Evolutionary conservation across 2,888 invertebrate genomes (phyloP), one percentile per base, ranked within the genome.

Genomic region (Pheosia gnoma): DNA sequence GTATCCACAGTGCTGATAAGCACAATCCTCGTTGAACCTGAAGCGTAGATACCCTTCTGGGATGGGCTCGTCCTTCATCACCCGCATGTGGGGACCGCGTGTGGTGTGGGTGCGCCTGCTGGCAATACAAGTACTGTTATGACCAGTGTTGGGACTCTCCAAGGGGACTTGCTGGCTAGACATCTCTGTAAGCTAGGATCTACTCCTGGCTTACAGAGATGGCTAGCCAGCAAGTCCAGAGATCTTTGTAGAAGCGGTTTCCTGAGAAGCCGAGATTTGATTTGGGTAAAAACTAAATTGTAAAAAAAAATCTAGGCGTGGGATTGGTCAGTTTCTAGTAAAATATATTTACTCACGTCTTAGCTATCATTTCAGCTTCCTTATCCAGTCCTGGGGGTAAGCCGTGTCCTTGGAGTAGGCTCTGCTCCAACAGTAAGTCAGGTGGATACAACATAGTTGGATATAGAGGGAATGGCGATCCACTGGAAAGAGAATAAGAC

Each of bases 11-110:
- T 97, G 97, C 65, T 96, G 95, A 79, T 98, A 98, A 64, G 97
- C 96, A 78, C 98, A 98, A 88, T 98, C 98, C 84, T 98, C 98
- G 79, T 98, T 98, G 89, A 98, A 98, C 75, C 97, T 94, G 88
- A 97, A 98, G 70, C 98, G 94, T 1, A 98, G 93, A 83, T 98
- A 98, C 0, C 98, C 98, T 61, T 96, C 96, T 5, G 98, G 98
- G 10, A 98, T 97, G 0, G 98, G 97, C 80, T 98, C 98, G 77
- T 98, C 98, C 80, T 98, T 97, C 70, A 97, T 90, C 77, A 97
- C 96, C 39, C 96, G 92, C 96, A 97, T 96, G 69, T 94, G 90
- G 0, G 94, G 93, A 0, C 92, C 92, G 41, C 94, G 76, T 0
- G 89, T 77, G 7, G 86, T 78, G 61, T 88, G 89, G 1, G 87